phyloP scores from a whole-genome alignment of 2,888 invertebrate species.

The Drosophila kuntzei region DNA sequence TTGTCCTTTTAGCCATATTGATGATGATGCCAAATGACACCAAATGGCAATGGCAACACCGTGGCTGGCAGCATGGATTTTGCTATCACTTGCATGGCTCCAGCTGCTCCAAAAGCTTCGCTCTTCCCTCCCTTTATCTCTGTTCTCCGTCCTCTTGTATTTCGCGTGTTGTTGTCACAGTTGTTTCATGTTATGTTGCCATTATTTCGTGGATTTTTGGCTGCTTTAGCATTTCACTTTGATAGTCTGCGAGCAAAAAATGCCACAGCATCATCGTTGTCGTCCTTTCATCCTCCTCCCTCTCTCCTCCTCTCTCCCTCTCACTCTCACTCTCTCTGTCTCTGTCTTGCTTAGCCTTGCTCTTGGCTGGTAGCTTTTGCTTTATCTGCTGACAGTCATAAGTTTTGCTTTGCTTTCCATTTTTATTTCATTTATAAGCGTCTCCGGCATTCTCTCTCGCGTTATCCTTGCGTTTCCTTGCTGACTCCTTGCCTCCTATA shows the following conservation, averaged over 20 bases:
- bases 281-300: conserved; percentile 9
- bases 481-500: conserved; percentile 2
- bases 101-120: conserved; percentile 17
- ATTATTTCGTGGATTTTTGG: conserved; percentile 81
- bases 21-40: conserved; percentile 81
- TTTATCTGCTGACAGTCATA: conserved; percentile 82
- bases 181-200: conserved; percentile 82
- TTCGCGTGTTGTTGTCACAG: conserved; percentile 73
- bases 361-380: conserved; percentile 72
- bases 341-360: conserved; percentile 1
- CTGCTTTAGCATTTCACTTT: conserved; percentile 83
- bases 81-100: conserved; percentile 71
- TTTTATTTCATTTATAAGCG: conserved; percentile 81
- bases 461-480: conserved; percentile 31
- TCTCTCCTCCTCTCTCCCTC: neutral
- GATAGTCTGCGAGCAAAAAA: conserved; percentile 65
- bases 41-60: conserved; percentile 79
- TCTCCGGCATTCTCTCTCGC: conserved; percentile 15
- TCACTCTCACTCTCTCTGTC: neutral
- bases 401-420: conserved; percentile 82
- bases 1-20: conserved; percentile 82
- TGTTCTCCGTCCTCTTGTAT: neutral
- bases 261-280: conserved; percentile 46
- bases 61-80: conserved; percentile 77
- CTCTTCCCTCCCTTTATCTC: neutral